phyloP scores from a whole-genome alignment of 2,888 invertebrate species.

The Philopedon plagiatum region DNA sequence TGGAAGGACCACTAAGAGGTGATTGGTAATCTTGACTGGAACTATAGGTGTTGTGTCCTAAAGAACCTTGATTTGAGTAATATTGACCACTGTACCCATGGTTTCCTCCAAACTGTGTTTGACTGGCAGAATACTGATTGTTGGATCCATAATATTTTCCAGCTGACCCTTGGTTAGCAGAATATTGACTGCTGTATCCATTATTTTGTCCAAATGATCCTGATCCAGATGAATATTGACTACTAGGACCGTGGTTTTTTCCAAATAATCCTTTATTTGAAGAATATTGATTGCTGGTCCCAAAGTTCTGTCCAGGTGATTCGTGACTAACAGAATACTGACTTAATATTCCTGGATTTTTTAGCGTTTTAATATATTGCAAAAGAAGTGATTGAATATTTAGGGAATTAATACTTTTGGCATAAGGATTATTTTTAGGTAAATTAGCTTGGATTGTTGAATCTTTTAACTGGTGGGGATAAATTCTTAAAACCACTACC shows the following conservation, averaged over 20 bases:
- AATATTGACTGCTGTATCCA: background rate
- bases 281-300: constrained; percentile 5
- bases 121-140: background rate
- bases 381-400: constrained; percentile 73
- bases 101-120: background rate
- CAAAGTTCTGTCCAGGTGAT: background rate
- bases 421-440: constrained; percentile 72
- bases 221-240: background rate
- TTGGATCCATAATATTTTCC: background rate
- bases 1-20: background rate
- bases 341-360: constrained; percentile 14
- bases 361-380: constrained; percentile 64
- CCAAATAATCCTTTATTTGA: background rate
- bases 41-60: background rate
- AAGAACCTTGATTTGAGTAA: background rate
- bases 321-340: constrained; percentile 6
- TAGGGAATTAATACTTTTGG: constrained; percentile 71
- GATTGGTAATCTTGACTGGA: background rate
- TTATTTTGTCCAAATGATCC: background rate
- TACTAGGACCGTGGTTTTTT: background rate
- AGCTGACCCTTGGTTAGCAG: background rate
- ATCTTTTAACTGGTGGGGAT: constrained; percentile 72
- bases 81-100: background rate
- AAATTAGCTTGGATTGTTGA: constrained; percentile 73
- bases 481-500: constrained; percentile 73